Conservation (phyloP, 2,797 vertebrate species). For the Eulemur mongoz region DNA sequence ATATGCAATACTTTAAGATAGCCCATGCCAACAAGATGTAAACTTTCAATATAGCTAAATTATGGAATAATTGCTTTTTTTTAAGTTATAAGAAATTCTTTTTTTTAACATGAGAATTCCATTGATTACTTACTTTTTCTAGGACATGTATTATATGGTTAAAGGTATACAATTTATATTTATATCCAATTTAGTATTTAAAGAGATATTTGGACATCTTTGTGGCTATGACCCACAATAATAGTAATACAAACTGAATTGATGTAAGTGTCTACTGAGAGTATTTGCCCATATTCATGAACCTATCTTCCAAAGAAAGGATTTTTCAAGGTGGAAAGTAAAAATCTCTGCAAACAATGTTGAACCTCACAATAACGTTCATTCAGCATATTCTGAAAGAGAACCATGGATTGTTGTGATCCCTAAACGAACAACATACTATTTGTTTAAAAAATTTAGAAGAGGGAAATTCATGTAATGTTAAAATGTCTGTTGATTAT, state of each 20-base stretch:
- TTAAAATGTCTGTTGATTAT: constrained; percentile 43
- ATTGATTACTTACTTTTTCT: neutral
- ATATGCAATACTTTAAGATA: neutral
- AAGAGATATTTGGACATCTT: neutral
- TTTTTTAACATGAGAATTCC: constrained; percentile 21
- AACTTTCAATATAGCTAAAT: neutral
- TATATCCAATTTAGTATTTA: constrained; percentile 28
- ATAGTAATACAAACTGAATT: neutral
- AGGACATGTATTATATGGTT: neutral
- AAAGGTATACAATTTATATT: constrained; percentile 22
- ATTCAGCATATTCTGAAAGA: neutral
- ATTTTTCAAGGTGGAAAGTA: constrained; percentile 37
- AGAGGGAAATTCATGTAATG: neutral
- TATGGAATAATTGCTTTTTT: constrained; percentile 12
- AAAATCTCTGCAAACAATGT: constrained; percentile 7
- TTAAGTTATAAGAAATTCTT: neutral
- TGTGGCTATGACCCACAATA: neutral
- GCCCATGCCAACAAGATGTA: neutral
- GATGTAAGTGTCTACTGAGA: neutral
- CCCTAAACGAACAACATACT: neutral
- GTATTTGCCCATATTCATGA: neutral
- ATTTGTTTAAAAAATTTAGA: neutral
- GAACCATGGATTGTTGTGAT: neutral
- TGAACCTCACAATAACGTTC: neutral
- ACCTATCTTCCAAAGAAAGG: neutral